Percentiles rank a stretch among this genome's conserved stretches.
These are phyloP conservation scores for Zosterops borbonicus DNA, from an alignment of 2,113 vertebrate species.

Conservation along the genomic window DNA sequence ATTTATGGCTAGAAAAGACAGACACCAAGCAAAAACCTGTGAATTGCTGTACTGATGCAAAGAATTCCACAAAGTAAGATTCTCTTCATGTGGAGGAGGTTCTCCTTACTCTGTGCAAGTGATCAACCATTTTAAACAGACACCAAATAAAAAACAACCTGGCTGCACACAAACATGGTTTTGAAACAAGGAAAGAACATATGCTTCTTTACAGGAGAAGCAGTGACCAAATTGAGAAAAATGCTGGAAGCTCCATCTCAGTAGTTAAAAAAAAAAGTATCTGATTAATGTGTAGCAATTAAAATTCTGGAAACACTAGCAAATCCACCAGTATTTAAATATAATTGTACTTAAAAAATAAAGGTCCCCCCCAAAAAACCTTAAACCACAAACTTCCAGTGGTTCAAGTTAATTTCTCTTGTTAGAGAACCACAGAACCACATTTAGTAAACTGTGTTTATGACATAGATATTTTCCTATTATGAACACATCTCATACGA, in stretches of 20 bases:
- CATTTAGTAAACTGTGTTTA: not conserved
- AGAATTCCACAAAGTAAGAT: not conserved
- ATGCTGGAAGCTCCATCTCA: not conserved
- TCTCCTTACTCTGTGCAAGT: not conserved
- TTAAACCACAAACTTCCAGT: not conserved
- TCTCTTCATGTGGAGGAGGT: not conserved
- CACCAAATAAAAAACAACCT: not conserved
- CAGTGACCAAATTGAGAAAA: not conserved
- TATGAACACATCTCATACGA: rapidly evolving
- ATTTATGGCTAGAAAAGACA: not conserved
- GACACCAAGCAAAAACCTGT: not conserved
- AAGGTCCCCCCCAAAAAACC: rapidly evolving
- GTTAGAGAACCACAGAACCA: not conserved
- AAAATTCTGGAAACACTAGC: not conserved
- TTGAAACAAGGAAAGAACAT: not conserved
- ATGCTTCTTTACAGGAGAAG: not conserved
- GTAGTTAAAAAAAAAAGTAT: not conserved
- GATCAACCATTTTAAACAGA: not conserved
- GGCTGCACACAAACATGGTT: not conserved
- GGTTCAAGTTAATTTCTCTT: not conserved
- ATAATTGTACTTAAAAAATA: not conserved
- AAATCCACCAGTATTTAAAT: not conserved
- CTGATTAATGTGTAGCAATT: not conserved
- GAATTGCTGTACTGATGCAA: not conserved
- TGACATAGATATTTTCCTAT: not conserved